Conservation (phyloP, 2,888 invertebrate species). For the Aphidius colemani region DNA sequence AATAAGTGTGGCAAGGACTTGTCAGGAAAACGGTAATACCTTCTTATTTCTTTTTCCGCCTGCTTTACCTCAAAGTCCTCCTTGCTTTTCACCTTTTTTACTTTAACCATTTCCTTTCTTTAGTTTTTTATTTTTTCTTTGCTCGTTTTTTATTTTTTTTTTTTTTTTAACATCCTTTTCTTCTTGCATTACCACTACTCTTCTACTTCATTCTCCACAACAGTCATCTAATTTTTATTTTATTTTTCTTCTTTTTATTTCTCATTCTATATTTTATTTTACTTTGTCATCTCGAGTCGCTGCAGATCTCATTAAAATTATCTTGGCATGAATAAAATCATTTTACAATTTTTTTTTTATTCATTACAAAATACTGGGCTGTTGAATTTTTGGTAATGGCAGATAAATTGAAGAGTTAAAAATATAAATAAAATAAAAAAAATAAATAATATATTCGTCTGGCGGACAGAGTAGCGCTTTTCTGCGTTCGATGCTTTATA, state of each 20-base stretch:
- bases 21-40: conserved; percentile 31
- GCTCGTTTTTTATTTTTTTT: background rate
- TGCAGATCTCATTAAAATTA: conserved; percentile 53
- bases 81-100: conserved; percentile 28
- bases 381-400: conserved; percentile 28
- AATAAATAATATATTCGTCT: conserved; percentile 47
- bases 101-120: background rate
- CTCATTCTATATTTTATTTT: conserved; percentile 23
- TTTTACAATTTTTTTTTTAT: background rate
- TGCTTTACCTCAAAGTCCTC: conserved; percentile 27
- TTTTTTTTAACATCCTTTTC: background rate
- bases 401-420: conserved; percentile 31
- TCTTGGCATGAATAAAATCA: conserved; percentile 38
- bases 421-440: conserved; percentile 26
- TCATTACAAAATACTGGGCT: background rate
- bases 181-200: too few species aligned
- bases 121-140: conserved; percentile 19
- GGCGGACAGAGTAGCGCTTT: conserved; percentile 33
- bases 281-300: conserved; percentile 12
- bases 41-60: conserved; percentile 31
- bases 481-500: conserved; percentile 24
- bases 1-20: conserved; percentile 13
- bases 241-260: background rate
- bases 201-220: too few species aligned
- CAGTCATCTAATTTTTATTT: background rate